Percentiles rank a stretch among this genome's conserved stretches.
These are phyloP conservation scores for Lepidurus couesii DNA, from an alignment of 1,140 invertebrate genomes.

Conservation along the genomic window DNA sequence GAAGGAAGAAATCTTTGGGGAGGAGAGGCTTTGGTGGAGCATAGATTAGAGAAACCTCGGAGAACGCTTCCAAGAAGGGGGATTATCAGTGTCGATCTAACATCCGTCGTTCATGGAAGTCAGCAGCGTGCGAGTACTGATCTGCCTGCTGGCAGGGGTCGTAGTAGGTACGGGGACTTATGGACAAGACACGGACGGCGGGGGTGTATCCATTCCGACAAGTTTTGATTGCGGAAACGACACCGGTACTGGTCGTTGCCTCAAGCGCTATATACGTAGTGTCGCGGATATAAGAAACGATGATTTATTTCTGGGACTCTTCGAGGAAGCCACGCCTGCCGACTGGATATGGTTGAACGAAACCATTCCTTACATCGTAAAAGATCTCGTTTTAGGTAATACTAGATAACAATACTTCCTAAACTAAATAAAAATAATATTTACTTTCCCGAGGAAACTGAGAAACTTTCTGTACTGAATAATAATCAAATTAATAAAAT, in stretches of 20 bases:
- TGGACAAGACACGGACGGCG: not conserved
- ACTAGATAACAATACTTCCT: not conserved
- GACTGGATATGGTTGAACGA: conserved; percentile 10
- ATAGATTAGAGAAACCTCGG: not conserved
- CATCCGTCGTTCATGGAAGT: not conserved
- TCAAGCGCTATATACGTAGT: not conserved
- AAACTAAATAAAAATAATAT: too few relatives aligned
- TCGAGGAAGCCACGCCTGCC: not conserved
- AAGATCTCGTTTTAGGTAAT: not conserved
- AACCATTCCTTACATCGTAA: not conserved
- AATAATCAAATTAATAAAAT: too few relatives aligned
- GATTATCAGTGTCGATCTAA: not conserved
- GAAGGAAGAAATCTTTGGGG: not conserved
- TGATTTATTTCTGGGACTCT: not conserved
- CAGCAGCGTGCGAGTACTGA: too few relatives aligned
- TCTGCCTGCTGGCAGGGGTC: not conserved
- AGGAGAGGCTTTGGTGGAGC: not conserved
- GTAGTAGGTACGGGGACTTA: not conserved
- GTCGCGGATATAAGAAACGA: not conserved
- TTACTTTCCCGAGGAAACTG: too few relatives aligned
- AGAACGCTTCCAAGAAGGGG: not conserved
- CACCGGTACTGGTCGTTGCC: not conserved
- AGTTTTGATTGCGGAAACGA: conserved; percentile 22
- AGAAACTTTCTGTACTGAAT: too few relatives aligned
- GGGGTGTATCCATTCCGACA: not conserved